Evolutionary conservation across 2,113 vertebrate species (phyloP), one percentile per base, ranked within the genome.

Genomic region (Podarcis muralis): DNA sequence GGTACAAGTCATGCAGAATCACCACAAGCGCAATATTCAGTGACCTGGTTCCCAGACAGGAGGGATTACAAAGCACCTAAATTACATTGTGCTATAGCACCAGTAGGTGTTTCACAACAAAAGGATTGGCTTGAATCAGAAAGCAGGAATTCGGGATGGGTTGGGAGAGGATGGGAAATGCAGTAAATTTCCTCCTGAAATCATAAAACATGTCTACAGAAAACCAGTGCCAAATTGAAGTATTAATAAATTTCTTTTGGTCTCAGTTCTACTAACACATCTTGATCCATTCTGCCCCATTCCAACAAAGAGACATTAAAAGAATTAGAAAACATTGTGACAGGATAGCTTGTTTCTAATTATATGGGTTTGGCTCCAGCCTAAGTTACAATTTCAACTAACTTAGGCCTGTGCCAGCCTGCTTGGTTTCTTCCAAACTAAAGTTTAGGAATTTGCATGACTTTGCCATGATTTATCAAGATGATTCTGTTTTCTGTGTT

Each of bases 11-110:
- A 68, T 81, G 74, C 82, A 75, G 40, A 75, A n/a, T 88, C 11
- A 16, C 53, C 35, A 79, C 85, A 69, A 53, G 48, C 3, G 22
- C 57, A 62, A n/a, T 79, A n/a, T 83, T 59, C 65, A 43, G 3
- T 87, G 85, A 87, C 84, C 80, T 87, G 74, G 65, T 90, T 86
- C 65, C 78, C 80, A 71, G 35, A 88, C 8, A 37, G 48, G 23
- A 88, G 48, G 81, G 16, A 69, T 88, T 84, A 57, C 37, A 18
- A 69, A 83, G 48, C 74, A 83, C 9, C 43, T 78, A 48, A 57
- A 66, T 77, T 83, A 88, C 53, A 72, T 68, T 88, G 16, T n/a
- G 32, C 68, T 59, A 59, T 71, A 35, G 37, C 13, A 40, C 3
- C 48, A 48, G 53, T 83, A 76, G 62, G n/a, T 69, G 37, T 84